Conservation (phyloP, 1,140 invertebrate species). For the Marisa cornuarietis region DNA sequence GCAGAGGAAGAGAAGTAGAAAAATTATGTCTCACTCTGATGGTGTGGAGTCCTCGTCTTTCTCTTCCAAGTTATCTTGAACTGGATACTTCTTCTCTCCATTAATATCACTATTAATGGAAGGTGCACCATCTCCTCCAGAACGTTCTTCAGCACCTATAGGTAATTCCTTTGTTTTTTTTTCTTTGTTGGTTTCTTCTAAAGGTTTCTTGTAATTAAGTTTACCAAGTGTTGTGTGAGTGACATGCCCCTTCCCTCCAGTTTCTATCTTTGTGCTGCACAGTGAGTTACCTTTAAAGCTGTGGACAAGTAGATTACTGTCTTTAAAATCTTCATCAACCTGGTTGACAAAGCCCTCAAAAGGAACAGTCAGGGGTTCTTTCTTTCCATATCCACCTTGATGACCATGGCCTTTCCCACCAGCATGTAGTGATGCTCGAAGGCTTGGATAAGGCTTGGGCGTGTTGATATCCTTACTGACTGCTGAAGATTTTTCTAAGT, state of each 20-base stretch:
- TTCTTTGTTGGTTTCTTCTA: slow-evolving; percentile 22
- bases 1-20: slow-evolving; percentile 11
- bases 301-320: neutral
- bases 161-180: neutral
- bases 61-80: slow-evolving; percentile 33
- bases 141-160: slow-evolving; percentile 36
- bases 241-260: slow-evolving; percentile 35
- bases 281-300: neutral
- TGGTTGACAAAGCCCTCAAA: no score
- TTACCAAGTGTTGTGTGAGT: slow-evolving; percentile 34
- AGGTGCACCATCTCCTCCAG: slow-evolving; percentile 51
- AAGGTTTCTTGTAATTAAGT: slow-evolving; percentile 49
- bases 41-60: slow-evolving; percentile 32
- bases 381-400: no score
- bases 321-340: neutral
- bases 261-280: slow-evolving; percentile 14
- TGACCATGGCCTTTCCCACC: no score
- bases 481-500: no score
- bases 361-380: no score
- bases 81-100: slow-evolving; percentile 35
- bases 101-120: slow-evolving; percentile 23
- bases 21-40: slow-evolving; percentile 47
- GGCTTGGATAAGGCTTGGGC: no score
- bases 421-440: no score
- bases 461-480: no score